A percentile compares a stretch with the other conserved stretches of the same genome.
phyloP scores from a whole-genome alignment of 2,888 invertebrate species.

The Calameuta pallipes region DNA sequence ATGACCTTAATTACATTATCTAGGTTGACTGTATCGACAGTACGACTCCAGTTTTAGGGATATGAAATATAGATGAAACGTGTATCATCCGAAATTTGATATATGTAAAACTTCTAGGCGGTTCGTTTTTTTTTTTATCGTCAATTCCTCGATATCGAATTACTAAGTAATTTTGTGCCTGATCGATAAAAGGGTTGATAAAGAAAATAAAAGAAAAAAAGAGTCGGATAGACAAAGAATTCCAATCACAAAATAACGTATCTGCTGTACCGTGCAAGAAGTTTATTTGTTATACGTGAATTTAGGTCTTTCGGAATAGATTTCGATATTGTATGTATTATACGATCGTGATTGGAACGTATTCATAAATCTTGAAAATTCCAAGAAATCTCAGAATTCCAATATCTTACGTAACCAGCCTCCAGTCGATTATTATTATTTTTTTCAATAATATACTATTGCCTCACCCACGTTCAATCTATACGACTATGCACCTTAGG shows the following conservation, averaged over 20 bases:
- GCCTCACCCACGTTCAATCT: neutral
- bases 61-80: neutral
- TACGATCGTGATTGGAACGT: slow-evolving; percentile 14
- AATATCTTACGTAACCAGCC: slow-evolving; percentile 16
- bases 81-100: neutral
- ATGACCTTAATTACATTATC: neutral
- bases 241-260: neutral
- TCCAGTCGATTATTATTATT: slow-evolving; percentile 13
- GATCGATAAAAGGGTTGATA: neutral
- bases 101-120: neutral
- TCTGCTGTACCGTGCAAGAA: neutral
- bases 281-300: neutral
- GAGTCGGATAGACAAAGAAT: neutral
- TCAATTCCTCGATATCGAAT: neutral
- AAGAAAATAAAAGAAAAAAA: neutral
- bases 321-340: neutral
- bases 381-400: slow-evolving; percentile 13
- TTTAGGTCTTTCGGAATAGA: neutral
- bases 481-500: neutral
- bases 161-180: neutral
- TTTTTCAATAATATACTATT: slow-evolving; percentile 13
- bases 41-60: neutral
- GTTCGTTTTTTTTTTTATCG: neutral
- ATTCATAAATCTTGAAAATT: slow-evolving; percentile 18
- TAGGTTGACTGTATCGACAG: neutral